These are phyloP conservation scores for Tenualosa ilisha DNA, from an alignment of 2,797 vertebrate species.

Conservation along the genomic window DNA sequence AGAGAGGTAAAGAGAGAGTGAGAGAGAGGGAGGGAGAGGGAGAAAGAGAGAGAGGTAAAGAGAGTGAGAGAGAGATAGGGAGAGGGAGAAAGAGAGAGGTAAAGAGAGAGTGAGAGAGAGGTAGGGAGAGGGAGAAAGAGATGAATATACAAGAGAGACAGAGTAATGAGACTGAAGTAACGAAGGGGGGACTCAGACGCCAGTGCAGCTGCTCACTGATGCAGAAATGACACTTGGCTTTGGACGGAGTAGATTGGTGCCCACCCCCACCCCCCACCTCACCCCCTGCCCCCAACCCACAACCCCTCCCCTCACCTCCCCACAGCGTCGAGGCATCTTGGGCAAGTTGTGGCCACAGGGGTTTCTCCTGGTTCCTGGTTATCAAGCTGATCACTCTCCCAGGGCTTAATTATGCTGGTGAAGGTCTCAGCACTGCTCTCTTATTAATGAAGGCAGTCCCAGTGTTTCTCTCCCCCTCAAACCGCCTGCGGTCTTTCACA, in stretches of 20 bases:
- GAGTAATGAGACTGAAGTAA: slow-evolving; percentile 4
- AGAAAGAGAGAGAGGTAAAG: too few relatives aligned
- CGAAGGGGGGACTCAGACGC: neutral
- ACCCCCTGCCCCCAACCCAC: too few relatives aligned
- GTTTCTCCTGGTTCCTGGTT: neutral
- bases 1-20: too few relatives aligned
- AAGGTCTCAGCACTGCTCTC: neutral
- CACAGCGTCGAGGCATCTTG: neutral
- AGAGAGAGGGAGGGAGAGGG: too few relatives aligned
- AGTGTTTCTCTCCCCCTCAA: neutral
- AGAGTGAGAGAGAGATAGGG: too few relatives aligned
- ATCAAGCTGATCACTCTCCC: neutral
- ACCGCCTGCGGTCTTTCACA: neutral
- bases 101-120: too few relatives aligned
- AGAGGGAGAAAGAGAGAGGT: too few relatives aligned
- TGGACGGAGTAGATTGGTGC: neutral
- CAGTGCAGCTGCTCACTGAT: neutral
- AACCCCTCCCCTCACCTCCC: neutral
- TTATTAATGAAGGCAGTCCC: neutral
- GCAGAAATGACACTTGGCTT: neutral
- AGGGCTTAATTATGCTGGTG: neutral
- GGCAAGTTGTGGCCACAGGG: neutral
- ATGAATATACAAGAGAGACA: neutral
- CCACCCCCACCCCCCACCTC: too few relatives aligned
- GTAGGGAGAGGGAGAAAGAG: too few relatives aligned